Conservation (phyloP, 1,140 invertebrate genomes). For the Pinna nobilis region DNA sequence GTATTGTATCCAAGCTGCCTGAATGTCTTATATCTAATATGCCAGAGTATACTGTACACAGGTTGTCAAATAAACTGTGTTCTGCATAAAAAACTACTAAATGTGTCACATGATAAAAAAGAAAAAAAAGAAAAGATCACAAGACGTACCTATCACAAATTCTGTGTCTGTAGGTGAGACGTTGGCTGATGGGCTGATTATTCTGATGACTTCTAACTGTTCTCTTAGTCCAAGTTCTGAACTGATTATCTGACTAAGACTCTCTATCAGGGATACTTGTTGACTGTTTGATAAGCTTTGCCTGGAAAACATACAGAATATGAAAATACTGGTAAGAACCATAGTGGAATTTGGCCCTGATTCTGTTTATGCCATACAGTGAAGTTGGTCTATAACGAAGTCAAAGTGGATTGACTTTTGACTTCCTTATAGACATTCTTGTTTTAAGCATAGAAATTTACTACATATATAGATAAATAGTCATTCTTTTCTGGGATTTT, state of each 20-base stretch:
- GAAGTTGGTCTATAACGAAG: no score
- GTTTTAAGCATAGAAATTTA: no score
- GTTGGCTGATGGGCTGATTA: conserved; percentile 60
- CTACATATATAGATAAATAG: no score
- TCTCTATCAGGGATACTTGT: conserved; percentile 49
- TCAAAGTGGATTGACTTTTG: no score
- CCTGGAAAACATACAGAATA: conserved; percentile 45
- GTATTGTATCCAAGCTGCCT: no score
- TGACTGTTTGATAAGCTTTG: conserved; percentile 41
- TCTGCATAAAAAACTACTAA: neutral
- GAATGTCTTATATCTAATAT: no score
- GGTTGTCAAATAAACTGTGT: no score
- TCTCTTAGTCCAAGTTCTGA: conserved; percentile 62
- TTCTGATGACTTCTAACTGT: conserved; percentile 66
- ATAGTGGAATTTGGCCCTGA: neutral
- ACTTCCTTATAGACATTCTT: no score
- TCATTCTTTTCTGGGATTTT: no score
- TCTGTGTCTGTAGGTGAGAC: conserved; percentile 64
- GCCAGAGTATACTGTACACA: no score
- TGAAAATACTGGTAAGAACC: neutral
- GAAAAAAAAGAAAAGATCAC: neutral
- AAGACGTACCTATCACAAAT: conserved; percentile 62
- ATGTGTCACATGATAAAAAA: neutral
- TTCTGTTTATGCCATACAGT: neutral
- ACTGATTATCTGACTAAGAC: conserved; percentile 62